phyloP scores from a whole-genome alignment of 2,113 vertebrate genomes.

The Bettongia penicillata region DNA sequence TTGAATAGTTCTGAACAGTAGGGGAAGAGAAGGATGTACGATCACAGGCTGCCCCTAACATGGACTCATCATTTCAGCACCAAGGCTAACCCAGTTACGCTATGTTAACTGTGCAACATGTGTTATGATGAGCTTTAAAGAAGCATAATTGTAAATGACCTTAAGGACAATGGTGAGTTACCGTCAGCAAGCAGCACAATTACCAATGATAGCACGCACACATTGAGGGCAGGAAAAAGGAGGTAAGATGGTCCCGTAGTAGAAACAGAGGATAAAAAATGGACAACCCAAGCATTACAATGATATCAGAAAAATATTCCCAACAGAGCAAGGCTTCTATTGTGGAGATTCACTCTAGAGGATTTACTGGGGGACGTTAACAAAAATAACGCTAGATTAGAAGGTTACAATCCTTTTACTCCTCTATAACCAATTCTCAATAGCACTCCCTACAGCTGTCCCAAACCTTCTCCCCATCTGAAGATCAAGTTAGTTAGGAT shows the following conservation, averaged over 20 bases:
- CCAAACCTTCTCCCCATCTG: background rate
- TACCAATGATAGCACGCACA: background rate
- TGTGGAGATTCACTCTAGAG: background rate
- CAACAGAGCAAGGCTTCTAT: background rate
- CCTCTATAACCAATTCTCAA: background rate
- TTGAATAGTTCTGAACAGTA: background rate
- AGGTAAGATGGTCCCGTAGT: background rate
- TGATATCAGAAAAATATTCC: background rate
- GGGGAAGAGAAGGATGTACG: background rate
- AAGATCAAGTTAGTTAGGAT: background rate
- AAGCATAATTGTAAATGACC: background rate
- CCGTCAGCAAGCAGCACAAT: background rate
- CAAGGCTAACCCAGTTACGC: background rate
- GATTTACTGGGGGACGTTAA: background rate
- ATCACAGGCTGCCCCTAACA: background rate
- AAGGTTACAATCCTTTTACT: background rate
- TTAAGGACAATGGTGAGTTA: background rate
- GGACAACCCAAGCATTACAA: background rate
- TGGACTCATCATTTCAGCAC: background rate
- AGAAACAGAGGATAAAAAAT: background rate
- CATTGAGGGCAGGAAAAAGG: background rate
- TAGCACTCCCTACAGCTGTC: background rate
- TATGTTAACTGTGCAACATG: background rate
- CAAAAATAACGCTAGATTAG: background rate
- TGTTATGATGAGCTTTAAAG: background rate